A percentile compares a stretch with the other conserved stretches of the same genome.
phyloP scores from a whole-genome alignment of 2,113 vertebrate species.

The Hydrochoerus hydrochaeris region DNA sequence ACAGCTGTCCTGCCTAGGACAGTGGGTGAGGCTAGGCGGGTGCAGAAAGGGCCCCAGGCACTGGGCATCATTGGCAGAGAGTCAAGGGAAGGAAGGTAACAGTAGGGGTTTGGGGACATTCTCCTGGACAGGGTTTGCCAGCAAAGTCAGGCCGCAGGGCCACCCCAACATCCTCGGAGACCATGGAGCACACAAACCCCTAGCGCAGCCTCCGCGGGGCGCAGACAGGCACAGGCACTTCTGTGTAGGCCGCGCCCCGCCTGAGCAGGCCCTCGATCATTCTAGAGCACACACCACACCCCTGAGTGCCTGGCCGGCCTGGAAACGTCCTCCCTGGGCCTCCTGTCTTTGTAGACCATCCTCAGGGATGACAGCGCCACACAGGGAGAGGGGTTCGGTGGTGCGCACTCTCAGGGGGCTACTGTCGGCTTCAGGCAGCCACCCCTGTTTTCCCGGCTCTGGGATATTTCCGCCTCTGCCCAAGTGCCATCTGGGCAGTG shows the following conservation, averaged over 20 bases:
- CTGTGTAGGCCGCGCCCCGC: background rate
- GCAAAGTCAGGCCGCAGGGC: background rate
- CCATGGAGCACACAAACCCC: background rate
- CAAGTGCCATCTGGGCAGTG: background rate
- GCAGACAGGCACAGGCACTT: background rate
- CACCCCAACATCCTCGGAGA: background rate
- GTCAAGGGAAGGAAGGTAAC: background rate
- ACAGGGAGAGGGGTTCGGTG: fast-evolving
- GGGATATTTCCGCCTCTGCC: background rate
- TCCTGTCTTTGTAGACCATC: no score
- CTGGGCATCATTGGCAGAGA: background rate
- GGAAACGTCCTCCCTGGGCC: background rate
- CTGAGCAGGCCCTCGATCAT: background rate
- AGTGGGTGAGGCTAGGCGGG: background rate
- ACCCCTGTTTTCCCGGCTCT: background rate
- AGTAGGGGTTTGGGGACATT: background rate
- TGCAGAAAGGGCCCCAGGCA: background rate
- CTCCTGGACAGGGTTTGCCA: background rate
- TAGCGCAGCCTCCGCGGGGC: background rate
- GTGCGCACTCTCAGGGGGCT: fast-evolving
- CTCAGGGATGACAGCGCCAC: background rate
- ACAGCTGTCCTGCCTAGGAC: fast-evolving
- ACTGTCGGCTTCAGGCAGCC: background rate
- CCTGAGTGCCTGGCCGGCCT: fast-evolving
- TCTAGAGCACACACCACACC: background rate